Evolutionary conservation across 2,888 invertebrate species (phyloP).

Genomic region (Azorinus chamasolen): DNA sequence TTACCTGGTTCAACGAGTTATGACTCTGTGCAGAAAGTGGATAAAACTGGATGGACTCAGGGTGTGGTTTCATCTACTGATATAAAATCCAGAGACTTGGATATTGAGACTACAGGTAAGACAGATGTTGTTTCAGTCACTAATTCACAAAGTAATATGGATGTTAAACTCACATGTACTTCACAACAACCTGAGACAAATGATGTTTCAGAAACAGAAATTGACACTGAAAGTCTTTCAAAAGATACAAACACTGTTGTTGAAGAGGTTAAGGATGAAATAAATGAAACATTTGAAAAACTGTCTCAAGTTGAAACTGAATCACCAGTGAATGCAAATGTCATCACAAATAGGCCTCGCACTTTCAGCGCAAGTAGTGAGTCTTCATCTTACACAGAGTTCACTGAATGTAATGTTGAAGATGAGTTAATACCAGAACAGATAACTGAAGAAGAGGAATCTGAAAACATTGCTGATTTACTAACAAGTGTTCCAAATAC

Average conservation of each 20-base stretch:
- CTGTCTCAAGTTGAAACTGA: neutral
- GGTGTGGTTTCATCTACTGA: conserved; percentile 48
- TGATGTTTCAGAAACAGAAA: neutral
- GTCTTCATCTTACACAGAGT: conserved; percentile 56
- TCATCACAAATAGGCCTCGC: conserved; percentile 30
- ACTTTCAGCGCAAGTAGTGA: conserved; percentile 57
- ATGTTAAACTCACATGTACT: conserved; percentile 3
- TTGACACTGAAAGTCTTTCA: neutral
- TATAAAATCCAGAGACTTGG: conserved; percentile 13
- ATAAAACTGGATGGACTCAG: conserved; percentile 38
- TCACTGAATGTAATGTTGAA: conserved; percentile 62
- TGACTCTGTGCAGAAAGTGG: conserved; percentile 37
- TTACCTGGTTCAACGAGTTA: conserved; percentile 59
- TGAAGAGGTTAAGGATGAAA: neutral
- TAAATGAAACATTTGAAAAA: conserved; percentile 17
- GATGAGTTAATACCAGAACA: conserved; percentile 55
- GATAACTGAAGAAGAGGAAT: conserved; percentile 53
- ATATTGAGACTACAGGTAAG: conserved; percentile 51
- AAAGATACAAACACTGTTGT: neutral
- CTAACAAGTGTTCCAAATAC: neutral
- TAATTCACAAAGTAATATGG: conserved; percentile 18
- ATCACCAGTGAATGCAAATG: conserved; percentile 16
- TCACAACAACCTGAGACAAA: conserved; percentile 7
- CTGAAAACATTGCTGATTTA: conserved; percentile 1
- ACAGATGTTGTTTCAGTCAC: conserved; percentile 52